Base-by-base conservation (phyloP, 2,113 vertebrate species). In the Meriones unguiculatus region DNA sequence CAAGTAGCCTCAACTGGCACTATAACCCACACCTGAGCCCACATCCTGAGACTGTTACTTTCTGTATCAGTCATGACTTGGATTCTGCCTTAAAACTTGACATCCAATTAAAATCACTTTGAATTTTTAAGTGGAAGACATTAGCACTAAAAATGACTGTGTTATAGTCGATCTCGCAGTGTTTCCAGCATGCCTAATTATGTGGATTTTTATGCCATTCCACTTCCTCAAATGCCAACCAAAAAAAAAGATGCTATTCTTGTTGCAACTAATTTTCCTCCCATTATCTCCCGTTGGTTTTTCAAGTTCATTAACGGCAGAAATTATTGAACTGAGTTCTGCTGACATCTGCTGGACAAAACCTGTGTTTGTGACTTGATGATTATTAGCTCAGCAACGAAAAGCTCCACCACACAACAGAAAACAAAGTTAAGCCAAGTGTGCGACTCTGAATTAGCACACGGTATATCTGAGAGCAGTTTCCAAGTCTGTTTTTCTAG, bases 341-440 rank as follows among this genome's bases (percentile, higher is more conserved):
- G 96, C 96, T 98, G 98, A 98, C 98, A 98, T 92, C 98, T 98
- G 94, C 97, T 98, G 98, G 98, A 97, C 78, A 73, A 88, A 96
- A 97, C 50, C 54, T 94, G 54, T 62, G 75, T 89, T 92, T 38
- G 14, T 95, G 62, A 24, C 22, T 62, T 72, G 46, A 22, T 87
- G 32, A 87, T 67, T 62, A 59, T n/a, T 57, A 57, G 76, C 86
- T 82, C 73, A 30, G 38, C 28, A 93, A 88, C 54, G 46, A 46
- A 86, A 96, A 95, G 65, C 7, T 88, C 17, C 82, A 46, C 20
- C 59, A 77, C 89, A 81, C 95, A 95, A 75, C 11, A 87, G 72
- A 87, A 96, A 94, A 72, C 2, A 89, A 75, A 93, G 59, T 64
- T 65, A 52, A 82, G 69, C 30, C 93, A 86, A 93, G 70, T 4